Base-by-base conservation (phyloP, 1,140 invertebrate genomes). In the Papilio machaon region DNA sequence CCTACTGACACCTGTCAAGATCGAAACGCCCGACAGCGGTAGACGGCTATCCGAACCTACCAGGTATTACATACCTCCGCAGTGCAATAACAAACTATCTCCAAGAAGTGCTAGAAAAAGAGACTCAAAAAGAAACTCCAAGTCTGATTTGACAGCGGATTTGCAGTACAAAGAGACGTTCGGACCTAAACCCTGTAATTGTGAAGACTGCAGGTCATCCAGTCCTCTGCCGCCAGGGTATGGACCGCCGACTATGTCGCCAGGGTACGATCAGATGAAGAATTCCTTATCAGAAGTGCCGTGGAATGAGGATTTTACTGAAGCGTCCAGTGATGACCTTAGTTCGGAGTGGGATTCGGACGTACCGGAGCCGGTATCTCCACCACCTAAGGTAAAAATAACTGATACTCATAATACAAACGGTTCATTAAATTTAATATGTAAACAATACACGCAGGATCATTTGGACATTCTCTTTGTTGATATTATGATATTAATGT, bases 281-380 rank as follows among this genome's bases (percentile, higher is more conserved):
- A 96, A 96, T 82, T 96, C 96, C 19, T 91, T 98, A n/a, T 90
- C 98, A 67, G 96, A 97, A 87, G 97, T 98, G 64, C 97, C 97
- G 0, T 96, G 95, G 95, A 94, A 90, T 49, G 91, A 96, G 54
- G 98, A 98, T 86, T 98, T 97, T 91, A 97, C 97, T 10, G 97
- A 98, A 89, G 97, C 97, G 15, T 98, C 97, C 82, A 97, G 97
- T 87, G 97, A 98, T 90, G 98, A 98, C 94, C 95, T 98, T 13
- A 97, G 97, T 90, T 98, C 97, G 9, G 98, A 98, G 89, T 98
- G 97, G 97, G 97, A 98, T 89, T 98, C 97, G 0, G 97, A 98
- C 92, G 96, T 97, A 30, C 95, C 96, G 4, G 95, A 96, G 84
- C 92, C 95, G 8, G 89, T 92, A 11, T 92, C 91, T 64, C 90